Percentiles rank a stretch among this genome's conserved stretches.
phyloP scores from a whole-genome alignment of 2,888 invertebrate genomes.

The Cheilosia vulpina region DNA sequence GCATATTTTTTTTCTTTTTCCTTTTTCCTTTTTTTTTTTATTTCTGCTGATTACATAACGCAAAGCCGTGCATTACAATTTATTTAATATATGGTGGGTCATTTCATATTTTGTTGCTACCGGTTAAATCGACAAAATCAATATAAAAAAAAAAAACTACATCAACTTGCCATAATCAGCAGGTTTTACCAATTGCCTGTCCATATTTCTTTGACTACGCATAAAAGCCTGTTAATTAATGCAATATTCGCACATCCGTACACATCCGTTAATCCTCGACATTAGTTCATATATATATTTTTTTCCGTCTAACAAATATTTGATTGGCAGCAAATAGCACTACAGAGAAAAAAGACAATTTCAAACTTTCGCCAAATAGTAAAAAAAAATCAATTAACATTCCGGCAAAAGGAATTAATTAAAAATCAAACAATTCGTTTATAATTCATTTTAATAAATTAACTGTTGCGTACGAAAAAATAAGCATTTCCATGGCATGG shows the following conservation, averaged over 20 bases:
- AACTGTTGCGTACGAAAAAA: slow-evolving; percentile 2
- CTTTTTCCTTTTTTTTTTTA: too few species aligned
- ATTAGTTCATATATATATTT: background rate
- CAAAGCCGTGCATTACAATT: slow-evolving; percentile 9
- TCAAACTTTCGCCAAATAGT: background rate
- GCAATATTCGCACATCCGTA: background rate
- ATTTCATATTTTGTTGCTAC: background rate
- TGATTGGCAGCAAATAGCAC: slow-evolving; percentile 3
- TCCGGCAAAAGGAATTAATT: slow-evolving; percentile 26
- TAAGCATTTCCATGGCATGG: background rate
- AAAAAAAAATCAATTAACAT: slow-evolving; percentile 17
- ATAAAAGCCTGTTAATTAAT: slow-evolving; percentile 23
- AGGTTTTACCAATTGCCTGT: background rate
- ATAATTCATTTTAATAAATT: slow-evolving; percentile 34
- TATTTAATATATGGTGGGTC: slow-evolving; percentile 8
- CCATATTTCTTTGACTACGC: background rate
- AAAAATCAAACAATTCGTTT: slow-evolving; percentile 27
- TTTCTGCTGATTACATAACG: slow-evolving; percentile 25
- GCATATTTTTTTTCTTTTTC: background rate
- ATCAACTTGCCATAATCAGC: background rate
- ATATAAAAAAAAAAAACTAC: too few species aligned
- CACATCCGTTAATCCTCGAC: background rate
- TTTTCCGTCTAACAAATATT: slow-evolving; percentile 3
- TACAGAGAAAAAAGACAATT: background rate
- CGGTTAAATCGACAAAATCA: background rate